Evolutionary conservation across 2,888 invertebrate species (phyloP).

Genomic region (Amphipoea lucens): DNA sequence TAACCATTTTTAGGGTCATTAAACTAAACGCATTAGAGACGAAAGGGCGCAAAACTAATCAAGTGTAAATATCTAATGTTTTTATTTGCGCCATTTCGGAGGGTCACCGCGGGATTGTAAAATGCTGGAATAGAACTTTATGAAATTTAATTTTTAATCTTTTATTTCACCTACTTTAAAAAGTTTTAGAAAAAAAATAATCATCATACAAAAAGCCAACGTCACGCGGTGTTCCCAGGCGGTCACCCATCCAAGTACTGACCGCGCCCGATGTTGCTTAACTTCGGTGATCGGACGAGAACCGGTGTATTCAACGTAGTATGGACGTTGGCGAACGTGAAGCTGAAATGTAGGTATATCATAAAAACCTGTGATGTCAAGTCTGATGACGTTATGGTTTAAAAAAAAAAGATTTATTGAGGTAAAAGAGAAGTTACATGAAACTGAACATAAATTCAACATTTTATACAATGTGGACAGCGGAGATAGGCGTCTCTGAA

Average conservation of each 20-base stretch:
- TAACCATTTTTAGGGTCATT: conserved; percentile 85
- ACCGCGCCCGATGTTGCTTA: conserved; percentile 86
- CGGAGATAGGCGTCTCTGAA: too few species aligned
- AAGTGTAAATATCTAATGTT: conserved; percentile 87
- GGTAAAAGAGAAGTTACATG: too few species aligned
- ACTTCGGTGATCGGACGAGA: conserved; percentile 88
- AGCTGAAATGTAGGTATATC: fast-evolving
- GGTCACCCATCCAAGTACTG: conserved; percentile 88
- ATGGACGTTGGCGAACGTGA: neutral
- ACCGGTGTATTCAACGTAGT: conserved; percentile 81
- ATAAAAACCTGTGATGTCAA: neutral
- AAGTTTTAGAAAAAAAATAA: neutral
- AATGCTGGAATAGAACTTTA: conserved; percentile 47
- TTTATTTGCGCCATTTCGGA: conserved; percentile 79
- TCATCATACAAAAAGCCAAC: conserved; percentile 68
- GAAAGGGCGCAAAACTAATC: conserved; percentile 86
- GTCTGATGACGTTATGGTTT: neutral
- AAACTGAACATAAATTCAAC: neutral
- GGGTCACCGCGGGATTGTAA: conserved; percentile 62
- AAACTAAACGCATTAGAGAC: conserved; percentile 84
- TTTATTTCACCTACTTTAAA: neutral
- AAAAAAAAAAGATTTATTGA: neutral
- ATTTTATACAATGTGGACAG: neutral
- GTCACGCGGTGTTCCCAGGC: conserved; percentile 85
- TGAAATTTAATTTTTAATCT: too few species aligned